Evolutionary conservation across 2,113 vertebrate species (phyloP), one percentile per base, ranked within the genome.

Genomic region (Prionailurus viverrinus): DNA sequence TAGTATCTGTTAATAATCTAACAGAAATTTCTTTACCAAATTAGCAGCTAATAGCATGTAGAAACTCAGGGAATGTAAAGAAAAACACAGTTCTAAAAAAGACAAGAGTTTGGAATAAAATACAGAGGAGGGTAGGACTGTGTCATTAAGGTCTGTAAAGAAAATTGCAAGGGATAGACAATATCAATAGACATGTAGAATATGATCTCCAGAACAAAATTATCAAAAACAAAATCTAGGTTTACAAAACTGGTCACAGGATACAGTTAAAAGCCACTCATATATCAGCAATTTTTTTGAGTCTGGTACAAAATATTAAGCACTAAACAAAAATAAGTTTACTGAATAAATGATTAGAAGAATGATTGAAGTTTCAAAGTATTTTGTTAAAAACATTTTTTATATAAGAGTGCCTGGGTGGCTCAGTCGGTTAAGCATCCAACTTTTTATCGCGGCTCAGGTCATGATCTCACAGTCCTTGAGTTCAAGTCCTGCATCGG

Each of bases 201-300:
- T 48, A 27, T 81, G 53, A 93, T 16, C 13, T 31, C 66, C 25
- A 55, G 58, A 69, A 88, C 81, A 86, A 73, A 95, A 63, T 78
- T 41, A 91, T 78, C 4, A 78, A 83, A 95, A 93, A 71, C 7
- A 82, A 95, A 79, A 79, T 66, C 76, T 71, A 61, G n/a, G 71
- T 90, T 92, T 65, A 84, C 13, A 55, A 89, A 92, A 71, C 7
- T 53, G 84, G 63, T 79, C 27, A 82, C 12, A 58, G 45, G 6
- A 39, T 51, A 93, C 90, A 85, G 80, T 51, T 76, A 86, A 68
- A 19, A 81, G 39, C 4, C 4, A 45, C 41, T 95, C 51, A 16
- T 25, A 1, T 29, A 29, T 31, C 41, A 78, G 1, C 25, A 66
- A 33, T 79, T 79, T 73, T 76, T n/a, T 63, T 83, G 27, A 84